Conservation (phyloP, 2,797 vertebrate genomes). For the Hypotaenidia okinawae region DNA sequence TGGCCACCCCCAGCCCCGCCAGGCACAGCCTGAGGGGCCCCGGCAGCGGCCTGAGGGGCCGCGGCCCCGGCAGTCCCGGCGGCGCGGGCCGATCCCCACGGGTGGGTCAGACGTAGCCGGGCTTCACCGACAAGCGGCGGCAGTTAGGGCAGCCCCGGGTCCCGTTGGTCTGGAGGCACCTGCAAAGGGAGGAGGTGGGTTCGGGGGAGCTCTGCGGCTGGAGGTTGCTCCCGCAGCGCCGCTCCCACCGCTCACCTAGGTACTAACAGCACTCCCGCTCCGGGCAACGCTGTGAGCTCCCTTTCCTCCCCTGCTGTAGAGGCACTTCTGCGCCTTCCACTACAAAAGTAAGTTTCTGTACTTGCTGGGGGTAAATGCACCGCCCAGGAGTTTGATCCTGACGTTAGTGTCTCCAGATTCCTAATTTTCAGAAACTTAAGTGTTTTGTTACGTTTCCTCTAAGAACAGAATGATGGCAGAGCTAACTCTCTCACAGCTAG, state of each 20-base stretch:
- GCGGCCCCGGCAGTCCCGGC: neutral
- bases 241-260: rapidly evolving
- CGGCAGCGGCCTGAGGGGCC: neutral
- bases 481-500: neutral
- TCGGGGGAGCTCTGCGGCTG: neutral
- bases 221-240: neutral
- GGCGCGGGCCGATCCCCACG: neutral
- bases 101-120: slow-evolving; percentile 91
- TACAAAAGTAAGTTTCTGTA: rapidly evolving
- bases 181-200: slow-evolving; percentile 60
- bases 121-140: slow-evolving; percentile 92
- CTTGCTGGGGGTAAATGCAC: rapidly evolving
- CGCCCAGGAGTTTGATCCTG: rapidly evolving
- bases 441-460: neutral
- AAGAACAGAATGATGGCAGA: neutral
- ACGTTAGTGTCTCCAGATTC: neutral
- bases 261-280: rapidly evolving
- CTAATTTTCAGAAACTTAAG: neutral
- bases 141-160: slow-evolving; percentile 95
- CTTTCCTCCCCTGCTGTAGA: rapidly evolving
- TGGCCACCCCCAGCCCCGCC: neutral
- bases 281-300: rapidly evolving
- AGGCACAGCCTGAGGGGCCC: neutral
- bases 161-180: slow-evolving; percentile 94
- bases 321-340: neutral